Percentiles rank a stretch among this genome's conserved stretches.
Evolutionary conservation across 2,797 vertebrate genomes (phyloP).

Genomic region (Iguana delicatissima): DNA sequence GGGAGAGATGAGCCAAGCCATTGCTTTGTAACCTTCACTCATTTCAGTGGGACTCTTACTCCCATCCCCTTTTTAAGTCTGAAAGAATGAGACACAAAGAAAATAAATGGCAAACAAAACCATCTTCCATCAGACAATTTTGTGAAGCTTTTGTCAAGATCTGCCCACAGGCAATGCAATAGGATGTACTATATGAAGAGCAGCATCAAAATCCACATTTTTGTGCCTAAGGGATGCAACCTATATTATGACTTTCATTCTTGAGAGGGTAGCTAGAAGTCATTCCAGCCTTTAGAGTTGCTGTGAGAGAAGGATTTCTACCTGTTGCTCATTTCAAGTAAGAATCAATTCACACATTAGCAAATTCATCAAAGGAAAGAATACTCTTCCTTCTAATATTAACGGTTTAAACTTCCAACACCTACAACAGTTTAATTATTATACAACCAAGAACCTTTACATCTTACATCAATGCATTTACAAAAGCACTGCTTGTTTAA

Average conservation of each 20-base stretch:
- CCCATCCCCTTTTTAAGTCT: neutral
- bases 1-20: neutral
- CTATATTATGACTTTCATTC: neutral
- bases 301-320: neutral
- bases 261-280: neutral
- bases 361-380: neutral
- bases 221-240: neutral
- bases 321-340: neutral
- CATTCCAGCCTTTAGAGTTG: neutral
- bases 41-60: neutral
- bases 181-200: neutral
- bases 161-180: neutral
- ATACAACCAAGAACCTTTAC: neutral
- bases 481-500: neutral
- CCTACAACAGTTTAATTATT: neutral
- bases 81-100: slow-evolving; percentile 9
- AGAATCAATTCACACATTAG: neutral
- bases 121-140: neutral
- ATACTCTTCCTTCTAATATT: neutral
- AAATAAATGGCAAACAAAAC: neutral
- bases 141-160: neutral
- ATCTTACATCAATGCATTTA: neutral
- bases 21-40: neutral
- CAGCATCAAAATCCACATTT: neutral
- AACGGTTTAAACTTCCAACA: neutral